phyloP scores from a whole-genome alignment of 2,113 vertebrate species.

The human region DNA sequence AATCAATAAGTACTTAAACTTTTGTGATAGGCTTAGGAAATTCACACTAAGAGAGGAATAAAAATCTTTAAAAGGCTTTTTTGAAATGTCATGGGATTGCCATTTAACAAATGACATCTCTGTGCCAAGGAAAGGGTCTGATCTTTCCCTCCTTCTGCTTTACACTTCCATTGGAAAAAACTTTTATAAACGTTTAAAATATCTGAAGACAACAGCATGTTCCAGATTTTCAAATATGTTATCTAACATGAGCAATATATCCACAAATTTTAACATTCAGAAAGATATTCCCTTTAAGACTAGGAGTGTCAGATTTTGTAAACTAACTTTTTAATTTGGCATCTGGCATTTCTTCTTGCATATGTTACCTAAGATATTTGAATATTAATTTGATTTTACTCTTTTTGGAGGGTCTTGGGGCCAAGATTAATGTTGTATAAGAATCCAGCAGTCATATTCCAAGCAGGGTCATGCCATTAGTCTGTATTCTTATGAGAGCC shows the following conservation, averaged over 20 bases:
- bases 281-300: neutral
- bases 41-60: neutral
- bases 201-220: neutral
- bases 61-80: neutral
- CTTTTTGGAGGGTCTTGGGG: neutral
- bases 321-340: neutral
- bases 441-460: neutral
- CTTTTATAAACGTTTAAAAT: neutral
- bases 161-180: neutral
- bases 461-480: neutral
- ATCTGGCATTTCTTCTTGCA: neutral
- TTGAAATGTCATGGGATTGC: neutral
- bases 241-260: neutral
- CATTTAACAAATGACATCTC: neutral
- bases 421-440: neutral
- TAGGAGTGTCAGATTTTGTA: neutral
- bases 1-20: neutral
- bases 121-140: neutral
- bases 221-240: neutral
- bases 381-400: conserved; percentile 7
- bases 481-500: neutral
- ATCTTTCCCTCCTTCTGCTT: neutral
- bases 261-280: neutral
- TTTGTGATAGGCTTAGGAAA: neutral
- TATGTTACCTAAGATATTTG: neutral